Evolutionary conservation across 2,888 invertebrate genomes (phyloP).

Genomic region (Tubiluchus corallicola): DNA sequence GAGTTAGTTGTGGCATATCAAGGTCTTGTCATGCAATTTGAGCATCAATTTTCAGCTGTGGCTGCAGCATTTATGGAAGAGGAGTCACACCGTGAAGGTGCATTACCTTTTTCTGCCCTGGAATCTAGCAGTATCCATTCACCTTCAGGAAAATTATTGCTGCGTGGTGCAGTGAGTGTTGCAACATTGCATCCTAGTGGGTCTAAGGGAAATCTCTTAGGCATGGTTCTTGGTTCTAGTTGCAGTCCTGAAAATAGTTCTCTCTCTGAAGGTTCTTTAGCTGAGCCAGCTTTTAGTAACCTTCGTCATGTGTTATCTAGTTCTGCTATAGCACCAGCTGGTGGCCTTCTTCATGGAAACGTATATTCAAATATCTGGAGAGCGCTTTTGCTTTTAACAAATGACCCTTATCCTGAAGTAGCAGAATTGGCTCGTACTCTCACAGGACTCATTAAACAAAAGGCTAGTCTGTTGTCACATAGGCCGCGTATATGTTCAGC

Average conservation of each 20-base stretch:
- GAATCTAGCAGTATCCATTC: background rate
- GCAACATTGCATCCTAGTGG: too few species aligned
- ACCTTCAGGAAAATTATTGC: background rate
- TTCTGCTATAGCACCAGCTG: slow-evolving; percentile 24
- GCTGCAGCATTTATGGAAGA: slow-evolving; percentile 13
- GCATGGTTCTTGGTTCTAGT: too few species aligned
- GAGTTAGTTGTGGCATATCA: slow-evolving; percentile 67
- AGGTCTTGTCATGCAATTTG: slow-evolving; percentile 47
- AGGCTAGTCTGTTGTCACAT: too few species aligned
- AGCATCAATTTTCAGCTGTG: slow-evolving; percentile 24
- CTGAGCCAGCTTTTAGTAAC: too few species aligned
- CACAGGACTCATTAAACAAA: too few species aligned
- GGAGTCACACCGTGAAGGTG: slow-evolving; percentile 6
- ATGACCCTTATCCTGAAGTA: slow-evolving; percentile 73
- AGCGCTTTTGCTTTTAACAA: slow-evolving; percentile 51
- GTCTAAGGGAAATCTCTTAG: too few species aligned
- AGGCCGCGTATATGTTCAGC: too few species aligned
- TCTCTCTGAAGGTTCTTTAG: too few species aligned
- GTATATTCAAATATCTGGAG: slow-evolving; percentile 77
- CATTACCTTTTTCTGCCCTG: too few species aligned
- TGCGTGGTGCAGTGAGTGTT: background rate
- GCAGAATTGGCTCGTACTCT: too few species aligned
- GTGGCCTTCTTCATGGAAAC: slow-evolving; percentile 40
- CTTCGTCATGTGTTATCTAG: slow-evolving; percentile 18
- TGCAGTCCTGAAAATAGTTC: too few species aligned